Conservation (phyloP, 2,888 invertebrate species). For the Macropis europaea region DNA sequence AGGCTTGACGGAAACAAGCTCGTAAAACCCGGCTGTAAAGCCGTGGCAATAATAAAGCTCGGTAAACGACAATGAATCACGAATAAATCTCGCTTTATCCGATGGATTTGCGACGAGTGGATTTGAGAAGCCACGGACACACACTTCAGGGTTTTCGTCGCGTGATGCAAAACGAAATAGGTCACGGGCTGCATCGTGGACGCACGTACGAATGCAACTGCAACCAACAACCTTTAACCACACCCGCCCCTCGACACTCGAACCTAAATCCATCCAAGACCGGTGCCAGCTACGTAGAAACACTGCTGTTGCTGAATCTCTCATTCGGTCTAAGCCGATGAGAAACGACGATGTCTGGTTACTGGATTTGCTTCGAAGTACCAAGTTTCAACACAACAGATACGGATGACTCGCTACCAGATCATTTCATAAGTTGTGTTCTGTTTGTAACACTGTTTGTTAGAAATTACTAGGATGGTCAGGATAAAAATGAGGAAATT, state of each 20-base stretch:
- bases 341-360: too few relatives aligned
- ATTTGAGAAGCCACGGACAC: conserved; percentile 29
- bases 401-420: too few relatives aligned
- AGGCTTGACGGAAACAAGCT: too few relatives aligned
- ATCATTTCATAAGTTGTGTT: too few relatives aligned
- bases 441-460: too few relatives aligned
- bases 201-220: neutral
- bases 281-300: too few relatives aligned
- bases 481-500: too few relatives aligned
- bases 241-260: neutral
- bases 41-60: neutral
- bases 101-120: conserved; percentile 38
- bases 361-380: too few relatives aligned
- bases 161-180: conserved; percentile 20
- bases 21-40: neutral
- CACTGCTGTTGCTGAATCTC: too few relatives aligned
- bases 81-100: conserved; percentile 48
- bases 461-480: too few relatives aligned
- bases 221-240: neutral
- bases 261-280: neutral
- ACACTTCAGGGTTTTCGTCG: conserved; percentile 52
- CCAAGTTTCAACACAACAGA: too few relatives aligned
- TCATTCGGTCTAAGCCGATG: too few relatives aligned
- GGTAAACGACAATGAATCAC: conserved; percentile 35
- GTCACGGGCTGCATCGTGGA: conserved; percentile 11